Evolutionary conservation across 2,797 vertebrate genomes (phyloP).

Genomic region (Hydrocynus forskahlii): DNA sequence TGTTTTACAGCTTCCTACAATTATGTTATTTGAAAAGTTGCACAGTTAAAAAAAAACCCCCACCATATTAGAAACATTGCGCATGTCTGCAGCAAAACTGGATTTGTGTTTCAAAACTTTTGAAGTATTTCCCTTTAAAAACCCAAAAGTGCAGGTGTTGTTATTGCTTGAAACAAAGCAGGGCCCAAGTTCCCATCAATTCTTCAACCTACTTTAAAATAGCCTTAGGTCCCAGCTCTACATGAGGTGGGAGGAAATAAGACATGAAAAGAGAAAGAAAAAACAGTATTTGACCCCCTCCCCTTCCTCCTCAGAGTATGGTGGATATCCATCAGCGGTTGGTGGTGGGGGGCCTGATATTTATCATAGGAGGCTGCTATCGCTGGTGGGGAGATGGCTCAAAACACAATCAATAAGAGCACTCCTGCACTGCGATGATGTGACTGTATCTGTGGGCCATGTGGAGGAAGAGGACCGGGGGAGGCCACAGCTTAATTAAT

Average conservation of each 20-base stretch:
- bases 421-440: not conserved
- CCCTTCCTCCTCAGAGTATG: not conserved
- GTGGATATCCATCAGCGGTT: conserved; percentile 30
- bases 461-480: conserved; percentile 4
- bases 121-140: not conserved
- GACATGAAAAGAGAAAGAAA: conserved; percentile 7
- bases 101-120: not conserved
- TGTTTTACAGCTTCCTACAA: too few species aligned
- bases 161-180: conserved; percentile 11
- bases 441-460: not conserved
- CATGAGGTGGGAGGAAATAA: not conserved
- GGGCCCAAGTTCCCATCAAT: not conserved
- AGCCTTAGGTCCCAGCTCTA: conserved; percentile 3
- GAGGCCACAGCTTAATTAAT: conserved; percentile 50
- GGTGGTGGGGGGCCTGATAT: not conserved
- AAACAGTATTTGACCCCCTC: not conserved
- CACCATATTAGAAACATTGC: too few species aligned
- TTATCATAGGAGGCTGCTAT: not conserved
- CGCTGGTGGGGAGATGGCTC: not conserved
- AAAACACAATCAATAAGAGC: conserved; percentile 13
- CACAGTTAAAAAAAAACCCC: too few species aligned
- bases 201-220: conserved; percentile 14
- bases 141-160: not conserved
- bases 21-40: too few species aligned
- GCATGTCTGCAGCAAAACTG: not conserved